Conservation (phyloP, 2,797 vertebrate genomes). For the Peromyscus eremicus region DNA sequence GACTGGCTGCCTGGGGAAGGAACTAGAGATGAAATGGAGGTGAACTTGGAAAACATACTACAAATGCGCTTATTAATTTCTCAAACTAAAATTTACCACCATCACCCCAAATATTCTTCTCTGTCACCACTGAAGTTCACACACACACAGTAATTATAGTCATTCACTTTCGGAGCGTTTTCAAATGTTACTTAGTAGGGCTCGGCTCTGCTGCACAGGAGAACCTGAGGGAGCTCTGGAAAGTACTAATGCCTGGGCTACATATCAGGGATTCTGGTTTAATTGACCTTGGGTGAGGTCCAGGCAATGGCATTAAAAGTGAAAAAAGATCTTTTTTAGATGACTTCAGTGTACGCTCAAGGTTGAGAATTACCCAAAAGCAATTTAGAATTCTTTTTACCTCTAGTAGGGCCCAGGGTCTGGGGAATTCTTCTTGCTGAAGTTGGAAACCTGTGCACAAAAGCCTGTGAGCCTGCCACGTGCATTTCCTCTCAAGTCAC, state of each 20-base stretch:
- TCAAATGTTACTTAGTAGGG: background rate
- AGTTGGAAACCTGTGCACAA: background rate
- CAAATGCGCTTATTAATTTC: background rate
- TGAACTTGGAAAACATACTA: background rate
- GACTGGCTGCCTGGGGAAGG: background rate
- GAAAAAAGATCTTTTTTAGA: conserved; percentile 21
- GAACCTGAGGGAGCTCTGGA: conserved; percentile 44
- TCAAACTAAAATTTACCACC: background rate
- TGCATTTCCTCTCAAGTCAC: background rate
- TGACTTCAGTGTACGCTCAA: background rate
- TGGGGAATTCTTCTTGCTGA: background rate
- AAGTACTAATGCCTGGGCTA: background rate
- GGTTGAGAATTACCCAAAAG: conserved; percentile 42
- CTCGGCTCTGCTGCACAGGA: background rate
- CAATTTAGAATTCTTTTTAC: conserved; percentile 33
- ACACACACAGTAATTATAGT: background rate
- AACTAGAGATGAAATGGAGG: background rate
- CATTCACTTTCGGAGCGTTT: background rate
- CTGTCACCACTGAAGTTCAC: background rate
- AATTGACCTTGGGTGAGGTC: background rate
- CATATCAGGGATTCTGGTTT: conserved; percentile 15
- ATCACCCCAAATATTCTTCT: background rate
- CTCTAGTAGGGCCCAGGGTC: background rate
- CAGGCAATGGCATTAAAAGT: conserved; percentile 42
- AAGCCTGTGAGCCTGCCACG: background rate